Percentiles rank a stretch among this genome's conserved stretches.
Conservation (phyloP, 1,140 invertebrate species). For the Sweltsa coloradensis region DNA sequence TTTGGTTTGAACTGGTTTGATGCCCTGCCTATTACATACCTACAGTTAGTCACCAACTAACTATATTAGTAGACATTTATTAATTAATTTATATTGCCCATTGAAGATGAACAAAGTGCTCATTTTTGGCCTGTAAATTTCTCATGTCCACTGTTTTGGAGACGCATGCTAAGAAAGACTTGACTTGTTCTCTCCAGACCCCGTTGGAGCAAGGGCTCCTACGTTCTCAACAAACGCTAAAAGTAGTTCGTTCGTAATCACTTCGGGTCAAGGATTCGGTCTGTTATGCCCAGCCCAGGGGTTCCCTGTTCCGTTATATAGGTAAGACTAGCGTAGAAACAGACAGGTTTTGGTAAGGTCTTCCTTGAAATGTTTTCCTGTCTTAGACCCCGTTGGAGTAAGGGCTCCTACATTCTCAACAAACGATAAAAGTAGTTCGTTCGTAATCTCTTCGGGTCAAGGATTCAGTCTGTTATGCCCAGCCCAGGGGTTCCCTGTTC, state of each 20-base stretch:
- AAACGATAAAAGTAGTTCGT: constrained; percentile 28
- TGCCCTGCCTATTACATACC: too few species aligned
- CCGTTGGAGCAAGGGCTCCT: constrained; percentile 50
- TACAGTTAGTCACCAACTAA: too few species aligned
- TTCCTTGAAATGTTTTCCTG: too few species aligned
- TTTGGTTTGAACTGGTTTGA: too few species aligned
- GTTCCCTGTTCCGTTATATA: constrained; percentile 53
- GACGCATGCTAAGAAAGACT: too few species aligned
- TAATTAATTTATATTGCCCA: too few species aligned
- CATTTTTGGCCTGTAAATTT: too few species aligned
- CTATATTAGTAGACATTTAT: too few species aligned
- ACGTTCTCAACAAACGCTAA: constrained; percentile 43
- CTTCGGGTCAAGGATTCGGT: constrained; percentile 36
- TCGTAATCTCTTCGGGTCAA: constrained; percentile 15
- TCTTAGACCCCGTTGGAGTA: constrained; percentile 40
- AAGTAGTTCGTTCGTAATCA: constrained; percentile 39
- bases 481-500: constrained; percentile 55
- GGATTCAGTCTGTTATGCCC: constrained; percentile 28
- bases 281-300: constrained; percentile 60
- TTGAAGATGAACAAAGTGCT: too few species aligned
- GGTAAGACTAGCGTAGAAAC: constrained; percentile 38
- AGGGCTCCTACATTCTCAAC: constrained; percentile 42
- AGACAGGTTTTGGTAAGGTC: too few species aligned
- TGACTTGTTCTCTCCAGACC: constrained; percentile 39
- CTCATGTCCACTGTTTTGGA: too few species aligned